phyloP scores from a whole-genome alignment of 2,113 vertebrate species.

The Peromyscus leucopus region DNA sequence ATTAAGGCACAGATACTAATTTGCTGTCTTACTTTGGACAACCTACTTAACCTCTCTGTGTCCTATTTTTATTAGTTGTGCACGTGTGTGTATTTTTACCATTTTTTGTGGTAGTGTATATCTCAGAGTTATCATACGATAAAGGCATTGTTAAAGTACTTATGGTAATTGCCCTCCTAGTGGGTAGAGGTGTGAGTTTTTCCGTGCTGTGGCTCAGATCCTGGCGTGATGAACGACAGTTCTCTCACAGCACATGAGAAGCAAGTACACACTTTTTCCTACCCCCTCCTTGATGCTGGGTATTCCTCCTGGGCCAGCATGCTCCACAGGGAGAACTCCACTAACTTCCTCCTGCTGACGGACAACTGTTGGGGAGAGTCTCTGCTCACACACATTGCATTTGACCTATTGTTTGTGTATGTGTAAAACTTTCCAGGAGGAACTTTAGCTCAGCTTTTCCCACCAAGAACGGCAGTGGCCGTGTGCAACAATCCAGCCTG shows the following conservation, averaged over 20 bases:
- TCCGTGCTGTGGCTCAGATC: neutral
- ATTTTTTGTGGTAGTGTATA: neutral
- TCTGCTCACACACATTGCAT: conserved; percentile 63
- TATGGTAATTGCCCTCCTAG: neutral
- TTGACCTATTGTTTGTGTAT: conserved; percentile 53
- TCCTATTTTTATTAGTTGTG: neutral
- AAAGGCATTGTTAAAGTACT: conserved; percentile 22
- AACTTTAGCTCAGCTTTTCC: conserved; percentile 72
- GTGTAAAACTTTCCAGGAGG: conserved; percentile 80
- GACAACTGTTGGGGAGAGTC: conserved; percentile 50
- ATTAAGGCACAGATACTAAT: conserved; percentile 27
- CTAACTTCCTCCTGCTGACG: conserved; percentile 54
- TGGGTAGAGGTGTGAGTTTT: neutral
- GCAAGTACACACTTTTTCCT: neutral
- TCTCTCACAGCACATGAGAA: neutral
- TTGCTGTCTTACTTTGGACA: conserved; percentile 25
- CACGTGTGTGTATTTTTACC: neutral
- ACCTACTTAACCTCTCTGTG: conserved; percentile 33
- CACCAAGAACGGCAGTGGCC: conserved; percentile 59
- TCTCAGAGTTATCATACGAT: neutral
- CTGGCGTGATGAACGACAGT: neutral
- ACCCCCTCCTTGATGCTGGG: conserved; percentile 4
- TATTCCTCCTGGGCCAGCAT: conserved; percentile 5
- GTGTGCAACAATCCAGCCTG: conserved; percentile 74
- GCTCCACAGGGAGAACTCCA: conserved; percentile 54